phyloP scores from a whole-genome alignment of 2,888 invertebrate species.

The Ptycholaimellus sp. region DNA sequence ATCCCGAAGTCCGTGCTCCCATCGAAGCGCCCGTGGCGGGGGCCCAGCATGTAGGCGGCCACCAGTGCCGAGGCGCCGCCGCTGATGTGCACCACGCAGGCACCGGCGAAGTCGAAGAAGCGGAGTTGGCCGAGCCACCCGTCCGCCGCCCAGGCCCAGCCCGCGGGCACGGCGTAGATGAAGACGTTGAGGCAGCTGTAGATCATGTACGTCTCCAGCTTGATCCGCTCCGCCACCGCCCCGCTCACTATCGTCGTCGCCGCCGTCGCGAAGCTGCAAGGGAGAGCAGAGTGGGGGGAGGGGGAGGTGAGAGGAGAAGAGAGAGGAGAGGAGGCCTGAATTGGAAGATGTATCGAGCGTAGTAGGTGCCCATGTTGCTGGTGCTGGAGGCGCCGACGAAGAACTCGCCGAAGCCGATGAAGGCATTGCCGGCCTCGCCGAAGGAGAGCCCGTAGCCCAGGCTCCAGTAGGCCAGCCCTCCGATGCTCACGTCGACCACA shows the following conservation, averaged over 20 bases:
- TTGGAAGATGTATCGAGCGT: constrained; percentile 4
- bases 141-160: constrained; percentile 13
- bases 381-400: background rate
- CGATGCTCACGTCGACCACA: constrained; percentile 60
- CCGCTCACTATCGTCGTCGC: constrained; percentile 23
- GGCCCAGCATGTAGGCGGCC: constrained; percentile 4
- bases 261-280: constrained; percentile 20
- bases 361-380: constrained; percentile 1
- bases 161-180: constrained; percentile 12
- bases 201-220: constrained; percentile 9
- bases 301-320: too few species aligned
- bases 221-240: constrained; percentile 12
- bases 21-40: constrained; percentile 2
- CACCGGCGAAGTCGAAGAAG: constrained; percentile 8
- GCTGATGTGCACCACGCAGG: constrained; percentile 3
- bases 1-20: background rate
- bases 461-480: background rate
- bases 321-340: too few species aligned
- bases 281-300: too few species aligned
- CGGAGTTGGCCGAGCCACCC: background rate
- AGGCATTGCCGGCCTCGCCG: background rate
- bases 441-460: background rate
- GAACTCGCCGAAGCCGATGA: background rate
- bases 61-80: constrained; percentile 5
- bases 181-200: constrained; percentile 10